Evolutionary conservation across 1,140 invertebrate genomes (phyloP).

Genomic region (Rhopalosiphum maidis): DNA sequence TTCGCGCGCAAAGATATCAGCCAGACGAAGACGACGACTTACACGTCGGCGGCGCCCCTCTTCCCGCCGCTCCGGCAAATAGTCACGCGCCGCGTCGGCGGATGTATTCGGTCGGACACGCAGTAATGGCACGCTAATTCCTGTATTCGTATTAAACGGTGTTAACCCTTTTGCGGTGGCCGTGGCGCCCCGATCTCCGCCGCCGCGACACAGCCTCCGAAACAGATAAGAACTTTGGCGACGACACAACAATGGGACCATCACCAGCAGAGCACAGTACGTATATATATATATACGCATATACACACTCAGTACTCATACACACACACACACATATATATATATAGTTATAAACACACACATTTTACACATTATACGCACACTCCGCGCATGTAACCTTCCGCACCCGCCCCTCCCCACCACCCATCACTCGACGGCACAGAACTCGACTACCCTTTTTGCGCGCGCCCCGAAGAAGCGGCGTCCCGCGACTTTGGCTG

Average conservation of each 20-base stretch:
- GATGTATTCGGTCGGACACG: constrained; percentile 43
- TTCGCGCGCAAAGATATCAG: neutral
- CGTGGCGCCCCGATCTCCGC: neutral
- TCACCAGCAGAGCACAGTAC: neutral
- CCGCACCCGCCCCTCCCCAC: too few species aligned
- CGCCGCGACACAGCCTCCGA: neutral
- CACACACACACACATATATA: neutral
- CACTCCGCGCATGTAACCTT: neutral
- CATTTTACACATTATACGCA: neutral
- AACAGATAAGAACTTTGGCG: constrained; percentile 54
- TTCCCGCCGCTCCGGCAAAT: neutral
- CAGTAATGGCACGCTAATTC: constrained; percentile 50
- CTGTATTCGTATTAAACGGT: constrained; percentile 43
- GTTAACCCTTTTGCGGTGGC: constrained; percentile 18
- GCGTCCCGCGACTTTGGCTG: neutral
- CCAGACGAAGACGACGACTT: neutral
- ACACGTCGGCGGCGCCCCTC: neutral
- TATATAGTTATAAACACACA: neutral
- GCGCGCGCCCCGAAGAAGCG: neutral
- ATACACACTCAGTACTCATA: neutral
- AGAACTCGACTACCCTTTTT: neutral
- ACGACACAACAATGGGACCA: constrained; percentile 20
- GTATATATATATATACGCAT: neutral
- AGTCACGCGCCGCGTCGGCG: neutral
- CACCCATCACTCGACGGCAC: neutral